A percentile compares a stretch with the other conserved stretches of the same genome.
phyloP scores from a whole-genome alignment of 2,888 invertebrate species.

The Ornithoptera alexandrae region DNA sequence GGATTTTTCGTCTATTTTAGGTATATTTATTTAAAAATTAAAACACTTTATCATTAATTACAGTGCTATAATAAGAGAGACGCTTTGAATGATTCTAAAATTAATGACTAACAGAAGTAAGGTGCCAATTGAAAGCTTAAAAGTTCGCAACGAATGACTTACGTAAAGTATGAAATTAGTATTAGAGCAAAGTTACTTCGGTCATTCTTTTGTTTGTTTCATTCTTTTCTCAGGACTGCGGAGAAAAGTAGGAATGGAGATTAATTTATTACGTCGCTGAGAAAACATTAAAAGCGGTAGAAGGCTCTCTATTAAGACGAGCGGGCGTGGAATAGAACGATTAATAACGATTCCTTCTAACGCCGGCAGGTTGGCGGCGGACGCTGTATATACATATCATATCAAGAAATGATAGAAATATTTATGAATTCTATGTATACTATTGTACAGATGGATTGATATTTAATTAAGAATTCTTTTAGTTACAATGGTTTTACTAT shows the following conservation, averaged over 20 bases:
- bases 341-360: slow-evolving; percentile 79
- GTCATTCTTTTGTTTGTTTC: slow-evolving; percentile 59
- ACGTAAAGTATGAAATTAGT: slow-evolving; percentile 29
- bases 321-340: slow-evolving; percentile 65
- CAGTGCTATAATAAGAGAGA: neutral
- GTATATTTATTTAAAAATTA: too few species aligned
- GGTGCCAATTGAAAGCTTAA: slow-evolving; percentile 24
- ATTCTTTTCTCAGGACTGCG: slow-evolving; percentile 38
- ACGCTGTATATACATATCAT: slow-evolving; percentile 40
- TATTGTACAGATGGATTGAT: too few species aligned
- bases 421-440: neutral
- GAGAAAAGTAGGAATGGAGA: slow-evolving; percentile 66
- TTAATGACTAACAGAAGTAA: slow-evolving; percentile 36
- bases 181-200: slow-evolving; percentile 48
- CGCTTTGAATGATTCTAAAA: slow-evolving; percentile 20
- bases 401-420: slow-evolving; percentile 33
- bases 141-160: slow-evolving; percentile 26
- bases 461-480: too few species aligned
- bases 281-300: slow-evolving; percentile 70
- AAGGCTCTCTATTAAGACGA: slow-evolving; percentile 74
- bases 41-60: neutral
- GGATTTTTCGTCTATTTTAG: too few species aligned
- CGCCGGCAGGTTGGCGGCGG: slow-evolving; percentile 53
- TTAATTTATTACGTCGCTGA: slow-evolving; percentile 75
- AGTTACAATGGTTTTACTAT: too few species aligned